phyloP scores from a whole-genome alignment of 2,888 invertebrate species.

The Dryobota labecula region DNA sequence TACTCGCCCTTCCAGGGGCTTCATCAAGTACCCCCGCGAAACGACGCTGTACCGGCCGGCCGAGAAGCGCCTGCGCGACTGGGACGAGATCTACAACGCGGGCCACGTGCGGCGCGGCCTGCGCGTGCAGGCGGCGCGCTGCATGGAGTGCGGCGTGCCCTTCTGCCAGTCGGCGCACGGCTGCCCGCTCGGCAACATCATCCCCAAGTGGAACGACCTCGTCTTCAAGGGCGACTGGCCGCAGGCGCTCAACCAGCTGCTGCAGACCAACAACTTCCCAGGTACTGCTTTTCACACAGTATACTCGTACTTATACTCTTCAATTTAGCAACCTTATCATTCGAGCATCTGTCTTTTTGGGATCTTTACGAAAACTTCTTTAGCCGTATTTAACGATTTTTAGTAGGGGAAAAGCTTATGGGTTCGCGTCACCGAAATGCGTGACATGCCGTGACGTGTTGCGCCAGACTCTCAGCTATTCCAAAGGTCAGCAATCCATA shows the following conservation, averaged over 20 bases:
- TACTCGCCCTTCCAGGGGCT: slow-evolving; percentile 92
- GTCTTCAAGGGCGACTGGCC: slow-evolving; percentile 98
- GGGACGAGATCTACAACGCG: slow-evolving; percentile 99
- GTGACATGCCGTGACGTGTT: no score
- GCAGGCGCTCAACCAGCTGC: slow-evolving; percentile 97
- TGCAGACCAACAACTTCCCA: slow-evolving; percentile 99
- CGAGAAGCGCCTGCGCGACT: slow-evolving; percentile 96
- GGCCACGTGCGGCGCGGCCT: slow-evolving; percentile 96
- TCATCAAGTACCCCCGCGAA: slow-evolving; percentile 98
- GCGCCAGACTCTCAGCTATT: no score
- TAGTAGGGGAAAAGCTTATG: no score
- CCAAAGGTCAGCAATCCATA: no score
- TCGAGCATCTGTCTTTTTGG: no score
- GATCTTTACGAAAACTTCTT: no score
- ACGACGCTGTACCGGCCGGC: slow-evolving; percentile 96
- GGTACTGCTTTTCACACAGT: no score
- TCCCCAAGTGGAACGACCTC: slow-evolving; percentile 99
- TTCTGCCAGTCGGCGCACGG: slow-evolving; percentile 96
- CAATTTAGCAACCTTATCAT: no score
- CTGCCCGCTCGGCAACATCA: slow-evolving; percentile 99
- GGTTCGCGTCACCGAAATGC: no score
- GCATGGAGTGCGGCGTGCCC: slow-evolving; percentile 99
- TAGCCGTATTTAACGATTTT: no score
- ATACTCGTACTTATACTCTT: no score
- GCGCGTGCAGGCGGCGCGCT: slow-evolving; percentile 97